These are phyloP conservation scores for Machaerirhynchus nigripectus DNA, from an alignment of 2,113 vertebrate genomes.

Conservation along the genomic window DNA sequence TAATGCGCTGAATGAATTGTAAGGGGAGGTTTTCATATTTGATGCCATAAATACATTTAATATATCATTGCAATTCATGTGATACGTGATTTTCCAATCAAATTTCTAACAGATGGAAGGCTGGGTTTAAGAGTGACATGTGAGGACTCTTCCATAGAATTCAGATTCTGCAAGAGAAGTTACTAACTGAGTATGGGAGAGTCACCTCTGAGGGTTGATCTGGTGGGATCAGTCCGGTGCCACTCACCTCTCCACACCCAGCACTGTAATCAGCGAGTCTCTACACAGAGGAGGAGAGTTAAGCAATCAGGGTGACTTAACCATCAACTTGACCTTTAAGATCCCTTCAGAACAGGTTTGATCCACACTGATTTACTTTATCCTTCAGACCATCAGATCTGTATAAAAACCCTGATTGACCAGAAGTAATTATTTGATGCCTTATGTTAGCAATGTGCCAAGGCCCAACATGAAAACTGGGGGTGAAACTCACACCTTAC, in stretches of 20 bases:
- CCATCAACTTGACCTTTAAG: conserved; percentile 27
- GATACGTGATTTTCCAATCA: not conserved
- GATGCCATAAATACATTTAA: not conserved
- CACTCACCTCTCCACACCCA: not conserved
- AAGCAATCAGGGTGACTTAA: conserved; percentile 9
- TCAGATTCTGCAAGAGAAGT: not conserved
- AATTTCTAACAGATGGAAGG: not conserved
- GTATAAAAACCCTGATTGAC: conserved; percentile 9
- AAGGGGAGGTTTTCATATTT: not conserved
- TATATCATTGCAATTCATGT: not conserved
- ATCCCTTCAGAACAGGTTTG: conserved; percentile 26
- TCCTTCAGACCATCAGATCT: conserved; percentile 12
- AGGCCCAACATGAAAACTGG: not conserved
- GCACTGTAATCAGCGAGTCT: not conserved
- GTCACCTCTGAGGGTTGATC: not conserved
- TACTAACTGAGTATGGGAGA: not conserved
- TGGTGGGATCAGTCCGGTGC: not conserved
- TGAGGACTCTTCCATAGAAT: not conserved
- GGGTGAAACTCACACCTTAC: not conserved
- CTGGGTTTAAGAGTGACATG: not conserved
- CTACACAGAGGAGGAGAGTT: not conserved
- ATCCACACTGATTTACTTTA: conserved; percentile 28
- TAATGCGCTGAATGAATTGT: not conserved
- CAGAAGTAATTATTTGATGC: not conserved
- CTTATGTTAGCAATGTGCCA: not conserved